phyloP scores from a whole-genome alignment of 2,888 invertebrate species.

The Vesta saturnalis region DNA sequence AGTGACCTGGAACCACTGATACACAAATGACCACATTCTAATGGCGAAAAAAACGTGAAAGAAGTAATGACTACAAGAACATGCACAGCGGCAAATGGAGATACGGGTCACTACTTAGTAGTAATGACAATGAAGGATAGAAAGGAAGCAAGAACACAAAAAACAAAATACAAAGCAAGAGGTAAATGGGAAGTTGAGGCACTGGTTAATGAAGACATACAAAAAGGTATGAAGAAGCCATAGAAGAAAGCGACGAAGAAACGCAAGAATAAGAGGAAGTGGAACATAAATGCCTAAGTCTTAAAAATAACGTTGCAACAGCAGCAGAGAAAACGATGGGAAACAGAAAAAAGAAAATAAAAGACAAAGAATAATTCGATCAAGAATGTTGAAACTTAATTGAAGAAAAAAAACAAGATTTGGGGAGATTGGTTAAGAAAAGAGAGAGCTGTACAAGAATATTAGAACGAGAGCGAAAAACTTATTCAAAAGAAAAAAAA shows the following conservation, averaged over 20 bases:
- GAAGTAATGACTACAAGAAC: neutral
- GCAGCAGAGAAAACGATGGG: neutral
- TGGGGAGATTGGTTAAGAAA: neutral
- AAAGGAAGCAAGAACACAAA: too few species aligned
- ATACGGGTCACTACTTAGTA: too few species aligned
- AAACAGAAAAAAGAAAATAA: neutral
- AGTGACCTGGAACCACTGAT: too few species aligned
- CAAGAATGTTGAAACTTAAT: neutral
- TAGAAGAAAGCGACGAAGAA: slow-evolving; percentile 4
- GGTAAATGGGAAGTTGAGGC: neutral
- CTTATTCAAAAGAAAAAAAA: neutral
- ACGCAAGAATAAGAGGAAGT: neutral
- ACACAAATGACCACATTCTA: too few species aligned
- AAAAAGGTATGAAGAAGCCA: neutral
- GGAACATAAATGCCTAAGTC: neutral
- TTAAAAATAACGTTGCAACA: neutral
- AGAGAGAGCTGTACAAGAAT: too few species aligned
- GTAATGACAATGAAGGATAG: too few species aligned
- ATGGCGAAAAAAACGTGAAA: too few species aligned
- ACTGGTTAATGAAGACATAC: too few species aligned
- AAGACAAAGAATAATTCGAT: neutral
- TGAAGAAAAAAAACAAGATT: neutral
- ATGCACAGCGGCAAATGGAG: neutral
- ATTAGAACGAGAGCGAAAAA: neutral
- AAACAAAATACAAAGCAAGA: neutral